Evolutionary conservation across 2,888 invertebrate genomes (phyloP).

Genomic region (Dolomedes plantarius): DNA sequence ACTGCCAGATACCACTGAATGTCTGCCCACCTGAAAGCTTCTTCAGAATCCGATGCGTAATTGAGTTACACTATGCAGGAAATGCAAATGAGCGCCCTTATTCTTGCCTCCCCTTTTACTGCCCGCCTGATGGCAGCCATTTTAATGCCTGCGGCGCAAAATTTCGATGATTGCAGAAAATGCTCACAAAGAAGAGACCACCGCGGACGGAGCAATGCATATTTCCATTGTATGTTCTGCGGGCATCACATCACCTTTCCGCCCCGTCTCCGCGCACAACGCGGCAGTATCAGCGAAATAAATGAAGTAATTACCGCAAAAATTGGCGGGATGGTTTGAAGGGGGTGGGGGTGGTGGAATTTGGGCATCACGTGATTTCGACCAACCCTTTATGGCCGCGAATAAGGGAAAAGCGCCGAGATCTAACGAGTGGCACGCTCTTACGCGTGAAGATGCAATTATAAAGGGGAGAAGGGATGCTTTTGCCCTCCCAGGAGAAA

Average conservation of each 20-base stretch:
- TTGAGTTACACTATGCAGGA: too few relatives aligned
- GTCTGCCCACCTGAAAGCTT: too few relatives aligned
- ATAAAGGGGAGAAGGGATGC: not conserved
- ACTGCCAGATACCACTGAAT: too few relatives aligned
- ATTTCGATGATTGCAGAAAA: slow-evolving; percentile 1
- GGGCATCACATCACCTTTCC: not conserved
- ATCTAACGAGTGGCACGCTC: not conserved
- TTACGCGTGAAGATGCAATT: slow-evolving; percentile 5
- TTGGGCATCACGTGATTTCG: not conserved
- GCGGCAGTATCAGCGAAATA: slow-evolving; percentile 41
- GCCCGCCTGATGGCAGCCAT: not conserved
- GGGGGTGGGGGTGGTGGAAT: not conserved
- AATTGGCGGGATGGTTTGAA: not conserved
- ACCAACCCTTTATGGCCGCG: slow-evolving; percentile 1
- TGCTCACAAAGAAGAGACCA: not conserved
- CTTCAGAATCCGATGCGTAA: too few relatives aligned
- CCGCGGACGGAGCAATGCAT: not conserved
- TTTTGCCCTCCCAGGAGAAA: not conserved
- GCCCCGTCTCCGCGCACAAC: not conserved
- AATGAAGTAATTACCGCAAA: slow-evolving; percentile 70
- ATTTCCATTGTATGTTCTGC: not conserved
- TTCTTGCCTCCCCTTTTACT: not conserved
- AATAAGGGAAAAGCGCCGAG: not conserved
- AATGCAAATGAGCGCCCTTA: not conserved
- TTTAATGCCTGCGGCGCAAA: not conserved